phyloP scores from a whole-genome alignment of 2,113 vertebrate genomes.

The Genyomyrus donnyi region DNA sequence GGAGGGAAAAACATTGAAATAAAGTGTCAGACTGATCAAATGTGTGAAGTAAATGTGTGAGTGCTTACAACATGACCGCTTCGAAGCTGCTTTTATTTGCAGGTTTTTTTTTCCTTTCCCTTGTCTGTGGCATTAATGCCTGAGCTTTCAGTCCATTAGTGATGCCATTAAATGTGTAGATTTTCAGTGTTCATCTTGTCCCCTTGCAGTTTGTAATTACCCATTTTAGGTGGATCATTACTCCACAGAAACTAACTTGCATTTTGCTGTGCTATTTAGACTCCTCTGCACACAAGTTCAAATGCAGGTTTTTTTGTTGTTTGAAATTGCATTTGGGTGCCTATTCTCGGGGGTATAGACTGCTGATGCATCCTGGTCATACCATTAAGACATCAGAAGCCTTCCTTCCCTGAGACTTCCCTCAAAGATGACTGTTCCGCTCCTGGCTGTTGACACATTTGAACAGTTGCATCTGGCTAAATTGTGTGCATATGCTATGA shows the following conservation, averaged over 20 bases:
- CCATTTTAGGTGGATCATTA: neutral
- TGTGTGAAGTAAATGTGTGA: neutral
- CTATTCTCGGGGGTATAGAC: neutral
- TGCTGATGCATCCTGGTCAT: neutral
- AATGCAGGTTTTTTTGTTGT: neutral
- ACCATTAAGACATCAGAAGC: neutral
- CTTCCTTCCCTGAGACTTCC: neutral
- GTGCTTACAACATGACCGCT: neutral
- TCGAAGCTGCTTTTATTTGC: neutral
- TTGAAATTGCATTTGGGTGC: neutral
- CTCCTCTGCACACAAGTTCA: neutral
- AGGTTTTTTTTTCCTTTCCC: neutral
- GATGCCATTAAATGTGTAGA: neutral
- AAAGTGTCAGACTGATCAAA: neutral
- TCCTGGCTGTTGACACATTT: neutral
- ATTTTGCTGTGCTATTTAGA: neutral
- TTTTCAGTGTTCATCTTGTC: neutral
- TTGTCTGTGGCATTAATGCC: neutral
- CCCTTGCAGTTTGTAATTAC: neutral
- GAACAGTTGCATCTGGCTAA: neutral
- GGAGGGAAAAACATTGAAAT: neutral
- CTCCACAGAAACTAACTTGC: neutral
- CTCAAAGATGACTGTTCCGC: neutral
- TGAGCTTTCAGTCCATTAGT: neutral
- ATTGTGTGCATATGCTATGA: neutral